These are phyloP conservation scores for Leucoraja erinaceus DNA, from an alignment of 2,113 vertebrate species.

Conservation along the genomic window DNA sequence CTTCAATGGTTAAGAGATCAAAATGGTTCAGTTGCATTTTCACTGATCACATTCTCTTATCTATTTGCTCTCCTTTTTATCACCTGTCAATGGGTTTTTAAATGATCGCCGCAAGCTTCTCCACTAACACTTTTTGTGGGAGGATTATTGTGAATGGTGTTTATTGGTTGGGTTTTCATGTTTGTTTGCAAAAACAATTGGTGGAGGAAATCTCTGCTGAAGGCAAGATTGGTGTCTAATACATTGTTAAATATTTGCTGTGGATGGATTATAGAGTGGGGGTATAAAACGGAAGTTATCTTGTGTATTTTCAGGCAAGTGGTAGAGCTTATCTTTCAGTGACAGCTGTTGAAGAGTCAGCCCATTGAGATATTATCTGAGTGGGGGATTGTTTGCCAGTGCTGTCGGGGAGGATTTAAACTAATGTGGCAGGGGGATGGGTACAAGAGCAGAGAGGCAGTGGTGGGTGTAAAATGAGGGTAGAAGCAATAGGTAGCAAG, in stretches of 20 bases:
- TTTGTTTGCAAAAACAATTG: constrained; percentile 31
- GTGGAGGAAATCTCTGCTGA: not conserved
- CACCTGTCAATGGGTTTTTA: not conserved
- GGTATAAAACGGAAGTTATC: constrained; percentile 22
- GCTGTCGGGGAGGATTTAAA: too few species aligned
- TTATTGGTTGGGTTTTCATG: not conserved
- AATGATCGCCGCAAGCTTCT: constrained; percentile 9
- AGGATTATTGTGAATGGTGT: constrained; percentile 12
- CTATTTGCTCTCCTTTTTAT: constrained; percentile 8
- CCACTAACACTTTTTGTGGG: not conserved
- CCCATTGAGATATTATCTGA: constrained; percentile 29
- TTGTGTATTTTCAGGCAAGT: constrained; percentile 13
- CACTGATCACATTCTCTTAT: too few species aligned
- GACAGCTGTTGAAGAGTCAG: constrained; percentile 30
- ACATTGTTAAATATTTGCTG: constrained; percentile 21
- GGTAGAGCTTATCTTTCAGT: constrained; percentile 30
- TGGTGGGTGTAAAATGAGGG: too few species aligned
- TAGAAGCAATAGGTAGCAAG: too few species aligned
- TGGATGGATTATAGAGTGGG: constrained; percentile 6
- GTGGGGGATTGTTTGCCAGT: too few species aligned
- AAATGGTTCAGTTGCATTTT: not conserved
- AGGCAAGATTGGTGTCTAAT: not conserved
- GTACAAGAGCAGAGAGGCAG: too few species aligned
- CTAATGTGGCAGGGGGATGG: too few species aligned
- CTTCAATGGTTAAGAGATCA: not conserved